phyloP scores from a whole-genome alignment of 2,888 invertebrate species.

The Sabellastarte sp. region DNA sequence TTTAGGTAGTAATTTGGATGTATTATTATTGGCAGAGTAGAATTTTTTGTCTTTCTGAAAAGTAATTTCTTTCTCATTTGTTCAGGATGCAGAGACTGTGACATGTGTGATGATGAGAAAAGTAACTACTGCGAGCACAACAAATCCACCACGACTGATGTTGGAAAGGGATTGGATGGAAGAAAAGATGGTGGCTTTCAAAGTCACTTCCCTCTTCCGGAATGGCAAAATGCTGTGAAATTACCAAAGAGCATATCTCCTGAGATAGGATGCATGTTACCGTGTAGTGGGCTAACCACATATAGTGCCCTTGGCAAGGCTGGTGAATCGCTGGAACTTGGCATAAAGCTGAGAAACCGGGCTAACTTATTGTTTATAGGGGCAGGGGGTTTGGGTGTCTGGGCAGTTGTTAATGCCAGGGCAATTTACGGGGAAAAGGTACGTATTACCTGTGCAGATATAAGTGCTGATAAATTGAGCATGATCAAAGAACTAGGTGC shows the following conservation, averaged over 20 bases:
- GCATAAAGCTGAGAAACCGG: background rate
- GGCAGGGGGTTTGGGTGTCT: background rate
- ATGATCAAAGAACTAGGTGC: background rate
- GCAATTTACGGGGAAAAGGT: background rate
- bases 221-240: background rate
- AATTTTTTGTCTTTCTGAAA: too few species aligned
- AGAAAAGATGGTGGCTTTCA: background rate
- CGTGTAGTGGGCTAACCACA: background rate
- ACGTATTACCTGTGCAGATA: background rate
- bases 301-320: background rate
- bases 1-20: too few species aligned
- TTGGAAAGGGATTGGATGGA: background rate
- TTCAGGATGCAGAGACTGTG: background rate
- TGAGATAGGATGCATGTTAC: background rate
- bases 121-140: background rate
- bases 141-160: background rate
- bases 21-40: too few species aligned
- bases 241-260: background rate
- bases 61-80: too few species aligned
- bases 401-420: background rate
- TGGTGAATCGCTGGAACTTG: background rate
- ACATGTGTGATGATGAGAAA: background rate
- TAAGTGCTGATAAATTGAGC: background rate
- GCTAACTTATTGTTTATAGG: background rate
- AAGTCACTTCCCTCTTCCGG: background rate